Evolutionary conservation across 2,888 invertebrate genomes (phyloP).

Genomic region (Penaeus monodon): DNA sequence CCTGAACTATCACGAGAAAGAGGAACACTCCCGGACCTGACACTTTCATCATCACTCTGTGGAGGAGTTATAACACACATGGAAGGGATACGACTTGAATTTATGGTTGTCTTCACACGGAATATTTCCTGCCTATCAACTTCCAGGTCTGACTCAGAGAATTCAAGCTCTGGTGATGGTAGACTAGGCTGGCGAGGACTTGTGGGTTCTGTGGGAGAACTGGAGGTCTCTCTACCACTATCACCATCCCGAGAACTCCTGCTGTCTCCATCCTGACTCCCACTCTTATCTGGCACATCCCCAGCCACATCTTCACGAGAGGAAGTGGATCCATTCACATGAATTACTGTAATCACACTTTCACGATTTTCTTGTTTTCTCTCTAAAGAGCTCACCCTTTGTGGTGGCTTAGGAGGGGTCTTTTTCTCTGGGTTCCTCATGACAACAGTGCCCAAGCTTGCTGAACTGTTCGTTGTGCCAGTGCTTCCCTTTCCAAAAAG

Average conservation of each 20-base stretch:
- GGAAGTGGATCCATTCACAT: slow-evolving; percentile 63
- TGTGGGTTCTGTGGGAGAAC: slow-evolving; percentile 77
- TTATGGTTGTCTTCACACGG: slow-evolving; percentile 86
- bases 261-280: slow-evolving; percentile 67
- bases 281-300: slow-evolving; percentile 77
- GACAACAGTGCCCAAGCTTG: slow-evolving; percentile 76
- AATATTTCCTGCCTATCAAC: slow-evolving; percentile 89
- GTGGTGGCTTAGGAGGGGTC: slow-evolving; percentile 65
- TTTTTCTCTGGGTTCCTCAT: slow-evolving; percentile 69
- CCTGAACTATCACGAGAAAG: slow-evolving; percentile 59
- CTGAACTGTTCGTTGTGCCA: slow-evolving; percentile 90
- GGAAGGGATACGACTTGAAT: slow-evolving; percentile 88
- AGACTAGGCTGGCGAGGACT: slow-evolving; percentile 57
- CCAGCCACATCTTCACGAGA: slow-evolving; percentile 62
- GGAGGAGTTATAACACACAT: slow-evolving; percentile 92
- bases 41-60: slow-evolving; percentile 87
- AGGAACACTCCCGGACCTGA: slow-evolving; percentile 67
- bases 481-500: slow-evolving; percentile 92
- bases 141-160: slow-evolving; percentile 82
- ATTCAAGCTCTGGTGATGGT: slow-evolving; percentile 72
- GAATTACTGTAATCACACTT: slow-evolving; percentile 65
- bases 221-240: slow-evolving; percentile 85
- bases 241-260: slow-evolving; percentile 77
- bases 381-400: slow-evolving; percentile 65
- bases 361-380: slow-evolving; percentile 62